Percentiles rank a stretch among this genome's conserved stretches.
These are phyloP conservation scores for Amphiprion ocellaris DNA, from an alignment of 2,113 vertebrate genomes.

Conservation along the genomic window DNA sequence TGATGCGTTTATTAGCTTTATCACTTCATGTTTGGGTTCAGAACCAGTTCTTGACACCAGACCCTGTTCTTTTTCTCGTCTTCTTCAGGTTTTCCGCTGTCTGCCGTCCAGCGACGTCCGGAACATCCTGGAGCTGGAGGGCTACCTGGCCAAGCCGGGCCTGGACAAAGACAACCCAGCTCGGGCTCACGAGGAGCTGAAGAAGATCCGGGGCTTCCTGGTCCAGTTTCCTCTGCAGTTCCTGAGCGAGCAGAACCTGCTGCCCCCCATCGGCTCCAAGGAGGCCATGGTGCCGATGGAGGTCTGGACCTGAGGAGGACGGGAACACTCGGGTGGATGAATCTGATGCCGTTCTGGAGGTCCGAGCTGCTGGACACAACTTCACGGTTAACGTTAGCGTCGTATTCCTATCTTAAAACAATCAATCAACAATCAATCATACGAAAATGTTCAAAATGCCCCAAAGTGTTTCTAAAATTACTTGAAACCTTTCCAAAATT, in stretches of 20 bases:
- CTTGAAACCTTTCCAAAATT: too few species aligned
- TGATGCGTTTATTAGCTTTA: too few species aligned
- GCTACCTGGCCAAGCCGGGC: constrained; percentile 87
- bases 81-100: constrained; percentile 93
- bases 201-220: constrained; percentile 94
- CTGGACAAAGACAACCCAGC: constrained; percentile 88
- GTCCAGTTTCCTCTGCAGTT: constrained; percentile 97
- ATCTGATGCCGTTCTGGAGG: constrained; percentile 29
- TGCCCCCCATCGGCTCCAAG: constrained; percentile 94
- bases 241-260: constrained; percentile 90
- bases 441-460: too few species aligned
- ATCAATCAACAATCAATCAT: too few species aligned
- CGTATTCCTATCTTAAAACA: background rate
- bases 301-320: constrained; percentile 91
- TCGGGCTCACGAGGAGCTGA: constrained; percentile 91
- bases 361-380: background rate
- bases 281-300: constrained; percentile 98
- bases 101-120: constrained; percentile 95
- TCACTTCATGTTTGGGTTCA: background rate
- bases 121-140: constrained; percentile 88
- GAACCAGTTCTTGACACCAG: background rate
- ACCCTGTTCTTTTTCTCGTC: background rate
- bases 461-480: too few species aligned
- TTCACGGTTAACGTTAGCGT: background rate
- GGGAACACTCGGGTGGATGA: background rate